Evolutionary conservation across 2,113 vertebrate species (phyloP).

Genomic region (Microcebus jonahi): DNA sequence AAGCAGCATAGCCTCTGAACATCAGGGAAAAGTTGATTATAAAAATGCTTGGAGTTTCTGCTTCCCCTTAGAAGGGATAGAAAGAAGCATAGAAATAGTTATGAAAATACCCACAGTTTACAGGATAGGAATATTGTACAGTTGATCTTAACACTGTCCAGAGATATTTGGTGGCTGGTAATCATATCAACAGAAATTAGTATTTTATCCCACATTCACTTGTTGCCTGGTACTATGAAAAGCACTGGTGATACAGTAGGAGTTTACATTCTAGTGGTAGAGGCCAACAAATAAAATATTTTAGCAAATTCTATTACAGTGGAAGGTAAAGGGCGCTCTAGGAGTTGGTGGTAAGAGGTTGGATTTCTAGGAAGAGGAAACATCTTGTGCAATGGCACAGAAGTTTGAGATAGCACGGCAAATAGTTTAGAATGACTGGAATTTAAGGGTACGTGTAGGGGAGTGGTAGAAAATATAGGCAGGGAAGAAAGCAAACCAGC

Average conservation of each 20-base stretch:
- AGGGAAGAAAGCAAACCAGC: background rate
- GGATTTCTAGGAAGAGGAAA: background rate
- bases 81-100: background rate
- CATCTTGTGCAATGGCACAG: too few relatives aligned
- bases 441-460: background rate
- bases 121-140: background rate
- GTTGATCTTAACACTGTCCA: background rate
- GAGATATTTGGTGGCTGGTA: background rate
- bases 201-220: background rate
- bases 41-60: background rate
- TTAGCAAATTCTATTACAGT: background rate
- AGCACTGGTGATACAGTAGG: background rate
- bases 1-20: background rate
- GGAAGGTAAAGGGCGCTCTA: background rate
- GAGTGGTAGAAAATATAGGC: background rate
- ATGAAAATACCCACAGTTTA: background rate
- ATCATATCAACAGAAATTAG: background rate
- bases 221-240: background rate
- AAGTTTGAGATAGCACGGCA: background rate
- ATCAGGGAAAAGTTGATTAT: background rate
- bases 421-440: background rate
- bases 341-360: background rate
- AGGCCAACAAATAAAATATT: background rate
- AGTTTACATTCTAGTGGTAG: background rate
- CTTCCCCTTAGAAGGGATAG: background rate